A percentile compares a stretch with the other conserved stretches of the same genome.
These are phyloP conservation scores for Lissonota sp. DNA, from an alignment of 2,888 invertebrate genomes.

Conservation along the genomic window DNA sequence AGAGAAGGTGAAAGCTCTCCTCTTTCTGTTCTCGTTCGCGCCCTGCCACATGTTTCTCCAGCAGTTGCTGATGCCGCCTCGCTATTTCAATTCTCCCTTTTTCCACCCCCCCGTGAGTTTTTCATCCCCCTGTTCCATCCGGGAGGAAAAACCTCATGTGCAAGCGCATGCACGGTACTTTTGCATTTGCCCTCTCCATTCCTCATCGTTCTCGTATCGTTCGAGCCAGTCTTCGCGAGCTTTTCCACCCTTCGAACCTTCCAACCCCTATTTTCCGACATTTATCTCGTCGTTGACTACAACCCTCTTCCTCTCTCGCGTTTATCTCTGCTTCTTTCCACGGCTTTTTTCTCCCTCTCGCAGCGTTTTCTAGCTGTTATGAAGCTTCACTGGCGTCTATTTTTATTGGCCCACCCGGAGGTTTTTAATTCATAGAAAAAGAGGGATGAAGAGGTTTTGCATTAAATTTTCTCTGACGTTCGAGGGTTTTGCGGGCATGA, in stretches of 20 bases:
- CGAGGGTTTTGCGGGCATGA: background rate
- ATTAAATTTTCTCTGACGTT: background rate
- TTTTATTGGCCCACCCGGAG: constrained; percentile 3
- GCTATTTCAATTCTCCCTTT: constrained; percentile 1
- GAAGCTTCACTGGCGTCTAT: constrained; percentile 39
- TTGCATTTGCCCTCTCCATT: constrained; percentile 28
- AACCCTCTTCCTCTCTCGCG: constrained; percentile 6
- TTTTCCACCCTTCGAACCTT: constrained; percentile 38
- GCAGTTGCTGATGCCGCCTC: constrained; percentile 30
- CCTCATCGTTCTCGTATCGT: constrained; percentile 28
- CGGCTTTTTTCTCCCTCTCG: constrained; percentile 32
- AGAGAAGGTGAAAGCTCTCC: constrained; percentile 33
- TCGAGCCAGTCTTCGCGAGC: constrained; percentile 26
- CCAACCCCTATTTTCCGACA: constrained; percentile 49
- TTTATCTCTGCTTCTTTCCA: constrained; percentile 1
- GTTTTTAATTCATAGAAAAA: background rate
- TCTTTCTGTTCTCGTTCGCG: constrained; percentile 39
- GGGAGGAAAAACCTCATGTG: constrained; percentile 23
- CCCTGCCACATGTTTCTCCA: constrained; percentile 35
- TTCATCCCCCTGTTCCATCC: constrained; percentile 23
- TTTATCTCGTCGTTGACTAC: constrained; percentile 47
- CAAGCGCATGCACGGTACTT: constrained; percentile 13
- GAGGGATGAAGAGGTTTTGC: constrained; percentile 23
- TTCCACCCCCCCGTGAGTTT: background rate
- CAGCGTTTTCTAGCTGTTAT: constrained; percentile 45